Base-by-base conservation (phyloP, 2,797 vertebrate species). In the Cuculus canorus region DNA sequence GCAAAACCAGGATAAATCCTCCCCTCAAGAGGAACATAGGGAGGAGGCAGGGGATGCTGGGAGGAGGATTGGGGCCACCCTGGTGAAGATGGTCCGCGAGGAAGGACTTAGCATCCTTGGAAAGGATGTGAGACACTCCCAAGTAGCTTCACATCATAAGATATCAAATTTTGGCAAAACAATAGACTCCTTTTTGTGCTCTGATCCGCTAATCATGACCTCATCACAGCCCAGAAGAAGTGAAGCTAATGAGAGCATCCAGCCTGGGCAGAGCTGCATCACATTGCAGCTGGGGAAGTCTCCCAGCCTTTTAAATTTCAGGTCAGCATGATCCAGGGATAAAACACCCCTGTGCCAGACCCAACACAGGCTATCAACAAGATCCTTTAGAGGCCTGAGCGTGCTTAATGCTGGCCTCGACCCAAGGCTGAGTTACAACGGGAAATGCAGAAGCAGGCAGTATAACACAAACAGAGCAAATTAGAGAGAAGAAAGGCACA, bases 401-500 rank as follows among this genome's bases (percentile, higher is more conserved):
- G 1, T 28, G 37, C 35, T 68, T 11, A 32, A 21, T 9, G 50
- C 14, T 69, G 82, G 66, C 33, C 72, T 53, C 11, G 3, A 6
- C 33, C n/a, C 50, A 16, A 23, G 59, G 54, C 73, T 76, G 77
- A 72, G 41, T 7, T 61, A 82, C 81, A 63, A 41, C 2, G 27
- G 37, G n/a, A 73, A 75, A 45, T 4, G 3, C 39, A 64, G 53
- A 10, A 68, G 35, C 57, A 11, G 35, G 45, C 60, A 21, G 16
- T 21, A 7, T 43, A 87, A 82, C 56, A 37, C 54, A 61, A 32
- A 10, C 1, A 1, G 52, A 12, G 48, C 60, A 66, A 84, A 73
- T 70, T 41, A 85, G 57, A 82, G 60, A 28, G 87, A 41, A 95
- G 75, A 95, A 95, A 95, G 27, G 59, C 84, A 24, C 33, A 30